These are phyloP conservation scores for Bathynomus jamesi DNA, from an alignment of 1,140 invertebrate species.

Conservation along the genomic window DNA sequence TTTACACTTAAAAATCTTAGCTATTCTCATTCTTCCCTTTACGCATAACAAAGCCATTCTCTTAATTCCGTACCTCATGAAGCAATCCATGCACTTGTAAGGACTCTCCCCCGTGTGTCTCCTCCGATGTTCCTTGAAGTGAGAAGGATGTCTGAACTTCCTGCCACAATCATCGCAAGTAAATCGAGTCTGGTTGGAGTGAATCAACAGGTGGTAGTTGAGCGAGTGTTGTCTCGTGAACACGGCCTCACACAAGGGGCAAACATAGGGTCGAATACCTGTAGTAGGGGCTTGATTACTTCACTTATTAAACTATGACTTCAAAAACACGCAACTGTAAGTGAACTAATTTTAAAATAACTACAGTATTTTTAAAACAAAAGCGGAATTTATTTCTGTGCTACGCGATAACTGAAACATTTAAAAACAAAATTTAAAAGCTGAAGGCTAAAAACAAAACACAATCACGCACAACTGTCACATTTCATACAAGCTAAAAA, in stretches of 20 bases:
- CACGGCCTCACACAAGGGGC: conserved; percentile 53
- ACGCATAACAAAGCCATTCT: too few relatives aligned
- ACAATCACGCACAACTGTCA: too few relatives aligned
- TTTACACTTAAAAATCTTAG: too few relatives aligned
- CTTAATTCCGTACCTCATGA: conserved; percentile 50
- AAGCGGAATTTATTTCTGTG: not conserved
- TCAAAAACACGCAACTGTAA: conserved; percentile 7
- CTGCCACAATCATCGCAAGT: conserved; percentile 56
- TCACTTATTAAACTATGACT: too few relatives aligned
- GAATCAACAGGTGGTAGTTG: conserved; percentile 61
- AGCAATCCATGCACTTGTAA: conserved; percentile 57
- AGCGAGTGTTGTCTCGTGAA: conserved; percentile 59
- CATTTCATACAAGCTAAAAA: not conserved
- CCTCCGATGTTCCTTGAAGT: conserved; percentile 58
- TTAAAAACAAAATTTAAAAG: not conserved
- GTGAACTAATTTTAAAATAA: not conserved
- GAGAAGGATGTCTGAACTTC: conserved; percentile 59
- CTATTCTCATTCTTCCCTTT: too few relatives aligned
- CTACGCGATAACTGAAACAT: not conserved
- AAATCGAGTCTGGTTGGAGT: conserved; percentile 57
- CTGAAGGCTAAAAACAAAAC: too few relatives aligned
- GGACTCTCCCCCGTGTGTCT: conserved; percentile 59
- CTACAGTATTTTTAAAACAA: not conserved
- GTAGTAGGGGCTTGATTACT: too few relatives aligned
- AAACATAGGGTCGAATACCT: conserved; percentile 59